Evolutionary conservation across 2,888 invertebrate species (phyloP).

Genomic region (Diogma glabrata): DNA sequence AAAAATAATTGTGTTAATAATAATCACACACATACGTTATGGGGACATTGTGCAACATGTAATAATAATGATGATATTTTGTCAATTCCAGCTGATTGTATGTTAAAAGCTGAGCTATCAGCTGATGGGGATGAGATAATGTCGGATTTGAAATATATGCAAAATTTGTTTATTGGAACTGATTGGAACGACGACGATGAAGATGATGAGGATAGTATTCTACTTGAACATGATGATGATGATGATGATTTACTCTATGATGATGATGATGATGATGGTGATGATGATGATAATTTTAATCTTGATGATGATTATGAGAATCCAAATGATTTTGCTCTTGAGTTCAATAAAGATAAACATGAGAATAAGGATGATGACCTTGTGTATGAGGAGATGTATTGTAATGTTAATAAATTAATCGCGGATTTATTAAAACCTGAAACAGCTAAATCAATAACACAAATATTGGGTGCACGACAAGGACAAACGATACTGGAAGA

Average conservation of each 20-base stretch:
- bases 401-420: constrained; percentile 28
- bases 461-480: constrained; percentile 18
- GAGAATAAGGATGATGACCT: constrained; percentile 15
- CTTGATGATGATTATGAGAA: neutral
- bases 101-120: constrained; percentile 27
- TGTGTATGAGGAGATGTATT: constrained; percentile 22
- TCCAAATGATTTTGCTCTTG: neutral
- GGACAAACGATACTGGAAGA: constrained; percentile 4
- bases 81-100: constrained; percentile 27
- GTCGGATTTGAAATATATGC: constrained; percentile 30
- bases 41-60: constrained; percentile 30
- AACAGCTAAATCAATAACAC: constrained; percentile 23
- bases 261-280: constrained; percentile 14
- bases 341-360: neutral
- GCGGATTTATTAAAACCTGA: constrained; percentile 27
- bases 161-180: constrained; percentile 29
- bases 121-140: constrained; percentile 31
- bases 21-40: constrained; percentile 24
- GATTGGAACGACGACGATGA: constrained; percentile 16
- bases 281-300: constrained; percentile 14
- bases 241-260: neutral
- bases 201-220: constrained; percentile 17
- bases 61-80: constrained; percentile 25
- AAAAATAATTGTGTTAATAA: constrained; percentile 24
- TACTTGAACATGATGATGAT: no score